These are phyloP conservation scores for Sula dactylatra DNA, from an alignment of 2,113 vertebrate genomes.

Conservation along the genomic window DNA sequence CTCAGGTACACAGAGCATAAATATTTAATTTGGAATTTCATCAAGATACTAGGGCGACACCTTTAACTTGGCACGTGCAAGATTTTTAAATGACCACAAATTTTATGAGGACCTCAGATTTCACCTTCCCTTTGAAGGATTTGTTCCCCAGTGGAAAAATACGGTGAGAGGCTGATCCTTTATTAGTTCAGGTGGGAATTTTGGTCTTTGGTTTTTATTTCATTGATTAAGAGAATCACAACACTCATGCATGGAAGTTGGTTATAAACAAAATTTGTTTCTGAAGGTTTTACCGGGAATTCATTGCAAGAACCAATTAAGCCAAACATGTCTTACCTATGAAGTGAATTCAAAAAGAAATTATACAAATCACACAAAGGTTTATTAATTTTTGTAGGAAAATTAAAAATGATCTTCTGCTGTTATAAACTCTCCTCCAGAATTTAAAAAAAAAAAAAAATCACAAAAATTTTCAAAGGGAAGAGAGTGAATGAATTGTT, in stretches of 20 bases:
- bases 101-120: constrained; percentile 27
- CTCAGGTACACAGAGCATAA: not conserved
- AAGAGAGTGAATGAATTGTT: not conserved
- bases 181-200: constrained; percentile 39
- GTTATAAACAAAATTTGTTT: not conserved
- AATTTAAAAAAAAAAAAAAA: not conserved
- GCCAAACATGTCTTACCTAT: not conserved
- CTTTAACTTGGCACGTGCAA: constrained; percentile 4
- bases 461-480: not conserved
- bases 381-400: not conserved
- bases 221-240: not conserved
- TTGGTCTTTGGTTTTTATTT: constrained; percentile 14
- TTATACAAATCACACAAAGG: not conserved
- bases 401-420: not conserved
- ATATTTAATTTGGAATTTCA: constrained; percentile 41
- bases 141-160: not conserved
- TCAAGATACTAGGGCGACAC: not conserved
- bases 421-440: not conserved
- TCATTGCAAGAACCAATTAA: not conserved
- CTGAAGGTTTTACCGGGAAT: not conserved
- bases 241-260: not conserved
- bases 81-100: not conserved
- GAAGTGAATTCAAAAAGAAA: not conserved
- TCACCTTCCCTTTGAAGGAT: not conserved
- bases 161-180: not conserved